Percentiles rank a stretch among this genome's conserved stretches.
These are phyloP conservation scores for Lasioglossum leucozonium DNA, from an alignment of 2,888 invertebrate species.

Conservation along the genomic window DNA sequence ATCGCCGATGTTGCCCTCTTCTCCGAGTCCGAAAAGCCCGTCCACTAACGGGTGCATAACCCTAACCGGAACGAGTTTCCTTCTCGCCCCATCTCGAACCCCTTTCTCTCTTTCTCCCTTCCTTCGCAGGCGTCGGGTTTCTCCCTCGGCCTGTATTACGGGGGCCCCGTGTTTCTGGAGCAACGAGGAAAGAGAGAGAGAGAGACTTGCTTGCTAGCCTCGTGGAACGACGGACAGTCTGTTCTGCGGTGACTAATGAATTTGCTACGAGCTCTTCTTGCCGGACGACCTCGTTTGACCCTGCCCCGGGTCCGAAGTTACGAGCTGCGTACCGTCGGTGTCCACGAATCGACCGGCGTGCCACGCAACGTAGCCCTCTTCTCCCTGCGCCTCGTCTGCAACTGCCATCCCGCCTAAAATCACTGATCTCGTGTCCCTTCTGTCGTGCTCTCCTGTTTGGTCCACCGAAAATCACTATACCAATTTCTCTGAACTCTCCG, in stretches of 20 bases:
- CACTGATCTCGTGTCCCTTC: neutral
- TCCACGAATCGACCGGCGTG: slow-evolving; percentile 61
- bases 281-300: slow-evolving; percentile 72
- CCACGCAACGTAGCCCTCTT: slow-evolving; percentile 47
- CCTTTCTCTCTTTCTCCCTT: neutral
- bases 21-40: slow-evolving; percentile 8
- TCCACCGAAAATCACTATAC: neutral
- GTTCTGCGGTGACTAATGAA: slow-evolving; percentile 68
- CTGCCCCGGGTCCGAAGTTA: slow-evolving; percentile 50
- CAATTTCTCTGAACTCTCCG: too few relatives aligned
- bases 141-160: neutral
- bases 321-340: slow-evolving; percentile 54
- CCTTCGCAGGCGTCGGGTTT: neutral
- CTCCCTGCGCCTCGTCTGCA: slow-evolving; percentile 25
- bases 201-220: slow-evolving; percentile 20
- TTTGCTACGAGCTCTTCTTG: slow-evolving; percentile 65
- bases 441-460: neutral
- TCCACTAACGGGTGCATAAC: slow-evolving; percentile 5
- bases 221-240: slow-evolving; percentile 45
- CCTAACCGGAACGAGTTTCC: slow-evolving; percentile 46
- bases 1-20: neutral
- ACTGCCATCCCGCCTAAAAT: neutral
- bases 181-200: slow-evolving; percentile 11
- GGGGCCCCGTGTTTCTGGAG: slow-evolving; percentile 28
- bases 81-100: slow-evolving; percentile 28